Conservation (phyloP, 1,140 invertebrate genomes). For the roundworm (Caenorhabditis elegans) region WBcel235 BX284605.5:19780501-19781000, state of each 20-base stretch:
- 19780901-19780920: too few relatives aligned
- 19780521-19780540: too few relatives aligned
- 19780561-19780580: too few relatives aligned
- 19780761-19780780: neutral
- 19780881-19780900: too few relatives aligned
- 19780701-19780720: neutral
- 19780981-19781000: neutral
- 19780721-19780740: neutral
- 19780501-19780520: too few relatives aligned
- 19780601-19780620: too few relatives aligned
- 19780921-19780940: too few relatives aligned
- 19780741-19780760: neutral
- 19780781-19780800: neutral
- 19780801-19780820: neutral
- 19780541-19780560: too few relatives aligned
- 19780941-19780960: neutral
- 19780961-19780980: conserved; percentile 12
- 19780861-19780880: too few relatives aligned
- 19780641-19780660: neutral
- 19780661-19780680: neutral
- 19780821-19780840: neutral
- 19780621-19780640: too few relatives aligned
- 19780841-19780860: neutral
- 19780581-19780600: too few relatives aligned
- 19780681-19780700: neutral